A percentile compares a stretch with the other conserved stretches of the same genome.
Conservation (phyloP, 2,113 vertebrate genomes). For the Plotosus lineatus region DNA sequence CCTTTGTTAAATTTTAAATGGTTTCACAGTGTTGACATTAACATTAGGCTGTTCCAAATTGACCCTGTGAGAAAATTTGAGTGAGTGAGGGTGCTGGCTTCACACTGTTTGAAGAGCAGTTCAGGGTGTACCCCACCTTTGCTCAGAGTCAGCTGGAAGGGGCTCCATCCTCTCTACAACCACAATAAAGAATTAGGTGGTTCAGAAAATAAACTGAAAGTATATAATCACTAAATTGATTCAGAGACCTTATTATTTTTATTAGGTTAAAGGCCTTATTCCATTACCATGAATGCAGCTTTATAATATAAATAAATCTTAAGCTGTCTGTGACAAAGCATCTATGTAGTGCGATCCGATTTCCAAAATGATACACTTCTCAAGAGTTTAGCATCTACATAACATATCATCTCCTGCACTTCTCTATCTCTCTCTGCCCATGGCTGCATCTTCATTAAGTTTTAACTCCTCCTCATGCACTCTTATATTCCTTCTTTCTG, state of each 20-base stretch:
- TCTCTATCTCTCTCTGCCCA: constrained; percentile 5
- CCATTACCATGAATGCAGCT: not conserved
- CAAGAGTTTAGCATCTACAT: constrained; percentile 62
- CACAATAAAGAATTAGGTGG: too few relatives aligned
- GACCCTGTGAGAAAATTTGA: too few relatives aligned
- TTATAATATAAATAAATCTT: constrained; percentile 23
- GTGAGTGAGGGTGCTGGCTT: too few relatives aligned
- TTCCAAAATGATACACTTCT: constrained; percentile 62
- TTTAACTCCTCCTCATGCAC: constrained; percentile 16
- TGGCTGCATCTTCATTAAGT: constrained; percentile 20
- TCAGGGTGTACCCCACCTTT: too few relatives aligned
- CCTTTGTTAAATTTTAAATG: too few relatives aligned
- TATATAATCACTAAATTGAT: not conserved
- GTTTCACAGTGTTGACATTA: too few relatives aligned
- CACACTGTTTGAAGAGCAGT: too few relatives aligned
- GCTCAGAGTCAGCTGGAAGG: too few relatives aligned
- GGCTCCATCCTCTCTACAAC: too few relatives aligned
- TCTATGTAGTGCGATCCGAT: constrained; percentile 58
- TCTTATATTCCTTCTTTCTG: constrained; percentile 21
- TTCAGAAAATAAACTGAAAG: too few relatives aligned
- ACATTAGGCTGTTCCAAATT: too few relatives aligned
- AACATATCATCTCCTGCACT: constrained; percentile 43
- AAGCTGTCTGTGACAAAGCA: constrained; percentile 60
- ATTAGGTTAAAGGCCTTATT: not conserved
- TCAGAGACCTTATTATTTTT: not conserved